phyloP scores from a whole-genome alignment of 2,888 invertebrate genomes.

The Yponomeuta cagnagella region DNA sequence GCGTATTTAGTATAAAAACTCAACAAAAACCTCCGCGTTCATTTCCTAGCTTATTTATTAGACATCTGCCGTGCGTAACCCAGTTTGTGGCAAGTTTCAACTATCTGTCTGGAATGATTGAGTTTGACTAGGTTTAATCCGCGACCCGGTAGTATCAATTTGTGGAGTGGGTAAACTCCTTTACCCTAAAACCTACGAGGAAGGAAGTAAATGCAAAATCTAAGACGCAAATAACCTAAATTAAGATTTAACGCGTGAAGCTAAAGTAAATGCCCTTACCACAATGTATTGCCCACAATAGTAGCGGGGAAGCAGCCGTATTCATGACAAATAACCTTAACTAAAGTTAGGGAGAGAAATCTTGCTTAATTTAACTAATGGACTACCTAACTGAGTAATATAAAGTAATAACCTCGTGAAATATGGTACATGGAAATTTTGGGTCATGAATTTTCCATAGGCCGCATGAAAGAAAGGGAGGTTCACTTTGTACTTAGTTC shows the following conservation, averaged over 20 bases:
- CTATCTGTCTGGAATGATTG: too few species aligned
- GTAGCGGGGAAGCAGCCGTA: slow-evolving; percentile 44
- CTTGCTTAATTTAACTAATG: slow-evolving; percentile 72
- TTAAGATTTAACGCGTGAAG: slow-evolving; percentile 20
- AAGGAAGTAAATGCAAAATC: background rate
- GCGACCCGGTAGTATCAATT: background rate
- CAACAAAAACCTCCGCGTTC: too few species aligned
- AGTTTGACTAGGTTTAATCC: background rate
- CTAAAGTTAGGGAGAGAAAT: slow-evolving; percentile 59
- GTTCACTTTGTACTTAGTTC: too few species aligned
- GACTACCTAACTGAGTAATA: slow-evolving; percentile 33
- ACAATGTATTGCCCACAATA: slow-evolving; percentile 51
- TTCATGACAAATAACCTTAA: slow-evolving; percentile 62
- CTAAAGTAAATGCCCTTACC: slow-evolving; percentile 65
- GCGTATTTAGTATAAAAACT: too few species aligned
- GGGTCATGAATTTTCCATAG: background rate
- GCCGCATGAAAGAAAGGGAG: background rate
- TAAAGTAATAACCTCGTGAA: slow-evolving; percentile 10
- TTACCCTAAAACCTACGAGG: too few species aligned
- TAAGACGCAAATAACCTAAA: background rate
- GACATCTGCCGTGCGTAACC: too few species aligned
- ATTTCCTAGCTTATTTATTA: too few species aligned
- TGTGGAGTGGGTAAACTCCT: background rate
- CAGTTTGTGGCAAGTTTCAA: too few species aligned
- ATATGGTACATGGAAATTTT: background rate